phyloP scores from a whole-genome alignment of 2,888 invertebrate species.

The Adelognathus sp. region DNA sequence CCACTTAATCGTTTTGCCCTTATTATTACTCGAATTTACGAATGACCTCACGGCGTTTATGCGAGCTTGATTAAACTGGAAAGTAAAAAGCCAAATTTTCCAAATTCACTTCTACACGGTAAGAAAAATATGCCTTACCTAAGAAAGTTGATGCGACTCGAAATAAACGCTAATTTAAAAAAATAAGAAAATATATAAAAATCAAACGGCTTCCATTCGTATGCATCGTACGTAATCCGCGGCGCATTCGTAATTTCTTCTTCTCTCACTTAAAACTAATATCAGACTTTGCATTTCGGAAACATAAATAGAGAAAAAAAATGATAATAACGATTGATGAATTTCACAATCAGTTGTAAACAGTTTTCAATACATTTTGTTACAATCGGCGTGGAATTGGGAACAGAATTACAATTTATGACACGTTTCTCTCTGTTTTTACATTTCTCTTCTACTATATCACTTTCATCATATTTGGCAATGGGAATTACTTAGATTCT shows the following conservation, averaged over 20 bases:
- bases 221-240: background rate
- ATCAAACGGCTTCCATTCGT: background rate
- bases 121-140: too few species aligned
- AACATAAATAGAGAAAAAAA: constrained; percentile 30
- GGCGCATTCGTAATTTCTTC: constrained; percentile 1
- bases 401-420: background rate
- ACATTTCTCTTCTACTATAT: background rate
- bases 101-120: too few species aligned
- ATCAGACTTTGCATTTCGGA: constrained; percentile 49
- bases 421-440: background rate
- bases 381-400: background rate
- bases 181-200: too few species aligned
- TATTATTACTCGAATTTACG: too few species aligned
- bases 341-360: background rate
- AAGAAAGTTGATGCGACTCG: too few species aligned
- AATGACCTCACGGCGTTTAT: too few species aligned
- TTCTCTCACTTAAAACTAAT: constrained; percentile 31
- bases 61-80: too few species aligned
- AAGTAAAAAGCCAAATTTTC: too few species aligned
- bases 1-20: too few species aligned
- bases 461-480: constrained; percentile 39
- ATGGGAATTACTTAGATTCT: constrained; percentile 32
- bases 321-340: constrained; percentile 19
- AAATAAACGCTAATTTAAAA: too few species aligned
- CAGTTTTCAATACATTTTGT: background rate